These are phyloP conservation scores for Orthosia gothica DNA, from an alignment of 2,888 invertebrate species.

Conservation along the genomic window DNA sequence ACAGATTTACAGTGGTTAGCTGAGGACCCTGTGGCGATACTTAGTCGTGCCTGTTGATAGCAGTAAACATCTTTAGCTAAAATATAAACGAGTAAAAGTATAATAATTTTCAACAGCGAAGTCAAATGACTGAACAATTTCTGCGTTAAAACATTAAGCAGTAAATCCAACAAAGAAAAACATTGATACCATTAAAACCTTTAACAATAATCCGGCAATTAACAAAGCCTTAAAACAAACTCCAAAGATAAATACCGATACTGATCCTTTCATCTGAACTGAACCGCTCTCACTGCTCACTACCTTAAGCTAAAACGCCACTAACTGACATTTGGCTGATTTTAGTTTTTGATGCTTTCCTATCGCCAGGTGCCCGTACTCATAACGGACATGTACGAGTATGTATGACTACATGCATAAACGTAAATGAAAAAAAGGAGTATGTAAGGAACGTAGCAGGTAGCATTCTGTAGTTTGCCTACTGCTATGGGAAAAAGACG, in stretches of 20 bases:
- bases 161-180: conserved; percentile 14
- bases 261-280: conserved; percentile 53
- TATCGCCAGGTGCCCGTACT: no score
- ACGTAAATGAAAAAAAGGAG: no score
- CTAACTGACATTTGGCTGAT: no score
- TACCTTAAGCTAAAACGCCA: no score
- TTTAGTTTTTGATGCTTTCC: no score
- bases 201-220: conserved; percentile 45
- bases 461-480: no score
- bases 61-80: no score
- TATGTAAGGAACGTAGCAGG: no score
- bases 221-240: conserved; percentile 56
- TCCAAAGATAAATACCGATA: conserved; percentile 56
- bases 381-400: no score
- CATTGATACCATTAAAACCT: conserved; percentile 8
- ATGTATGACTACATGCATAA: no score
- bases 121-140: neutral
- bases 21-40: neutral
- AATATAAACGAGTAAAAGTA: no score
- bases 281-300: conserved; percentile 16
- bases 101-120: neutral
- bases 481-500: no score
- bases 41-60: neutral
- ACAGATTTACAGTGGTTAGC: neutral
- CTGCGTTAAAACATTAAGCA: neutral